Base-by-base conservation (phyloP, 2,113 vertebrate genomes). In the Forbesichthys papilliferus region DNA sequence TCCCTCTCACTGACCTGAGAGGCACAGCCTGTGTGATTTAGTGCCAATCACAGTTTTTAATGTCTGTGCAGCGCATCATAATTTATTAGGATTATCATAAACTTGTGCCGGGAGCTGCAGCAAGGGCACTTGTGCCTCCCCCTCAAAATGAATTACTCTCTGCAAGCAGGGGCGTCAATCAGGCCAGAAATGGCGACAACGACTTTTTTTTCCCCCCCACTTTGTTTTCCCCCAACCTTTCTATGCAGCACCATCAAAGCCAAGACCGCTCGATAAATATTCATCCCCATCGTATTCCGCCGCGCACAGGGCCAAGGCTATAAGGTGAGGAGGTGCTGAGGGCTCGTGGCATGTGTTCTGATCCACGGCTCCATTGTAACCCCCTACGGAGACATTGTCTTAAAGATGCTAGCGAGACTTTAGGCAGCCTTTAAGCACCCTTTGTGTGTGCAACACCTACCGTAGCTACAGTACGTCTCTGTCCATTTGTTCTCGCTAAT, bases 61-160 rank as follows among this genome's bases (percentile, higher is more conserved):
- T 87, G 82, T 89, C 83, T 84, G 77, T 66, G 71, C 81, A 75
- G 82, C 33, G 68, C 75, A 85, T 91, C 88, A 84, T 91, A 86
- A 91, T 92, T 90, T 87, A 92, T 91, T 86, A 82, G 84, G 83
- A 92, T 91, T 90, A 91, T 88, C 86, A 87, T 90, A 90, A 91
- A 91, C 71, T 78, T 83, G 81, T 74, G 79, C 75, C 54, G 57
- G 72, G 74, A 87, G 75, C 84, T 46, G 61, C 70, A 79, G 78
- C 66, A 58, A 75, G 73, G 83, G 79, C 80, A 89, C 82, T 88
- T 74, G 73, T 79, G 79, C 80, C 72, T 83, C 81, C 77, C 77
- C 76, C 79, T 83, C 83, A 79, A 68, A 86, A 89, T 90, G 83
- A 90, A 89, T 88, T 85, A 90, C 74, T 72, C 6, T 66, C 85